Percentiles rank a stretch among this genome's conserved stretches.
phyloP scores from a whole-genome alignment of 2,888 invertebrate genomes.

The Drosophila merina region DNA sequence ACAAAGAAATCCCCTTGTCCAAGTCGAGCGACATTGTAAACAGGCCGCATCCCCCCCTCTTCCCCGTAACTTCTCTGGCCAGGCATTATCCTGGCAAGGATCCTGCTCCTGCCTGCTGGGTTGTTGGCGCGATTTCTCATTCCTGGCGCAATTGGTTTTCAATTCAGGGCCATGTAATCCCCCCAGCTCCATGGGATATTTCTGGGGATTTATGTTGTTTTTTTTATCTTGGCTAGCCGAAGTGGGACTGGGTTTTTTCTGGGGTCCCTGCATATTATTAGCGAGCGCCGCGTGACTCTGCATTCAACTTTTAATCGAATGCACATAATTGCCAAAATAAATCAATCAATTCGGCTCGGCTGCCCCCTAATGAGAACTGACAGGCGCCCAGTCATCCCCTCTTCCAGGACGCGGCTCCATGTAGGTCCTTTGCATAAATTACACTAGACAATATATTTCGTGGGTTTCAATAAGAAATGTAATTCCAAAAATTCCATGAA shows the following conservation, averaged over 20 bases:
- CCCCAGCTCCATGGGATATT: conserved; percentile 77
- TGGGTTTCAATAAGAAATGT: not conserved
- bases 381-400: conserved; percentile 42
- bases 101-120: conserved; percentile 45
- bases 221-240: conserved; percentile 43
- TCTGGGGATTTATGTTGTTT: conserved; percentile 78
- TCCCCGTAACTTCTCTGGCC: not conserved
- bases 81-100: conserved; percentile 7
- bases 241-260: not conserved
- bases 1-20: conserved; percentile 77
- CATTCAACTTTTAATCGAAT: conserved; percentile 80
- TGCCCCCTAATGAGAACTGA: conserved; percentile 74
- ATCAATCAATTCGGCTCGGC: conserved; percentile 77
- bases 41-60: conserved; percentile 48
- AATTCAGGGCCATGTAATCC: conserved; percentile 79
- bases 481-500: not conserved
- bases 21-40: conserved; percentile 61
- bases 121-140: conserved; percentile 78
- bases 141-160: conserved; percentile 79
- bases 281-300: conserved; percentile 68
- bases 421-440: conserved; percentile 55
- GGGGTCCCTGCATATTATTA: conserved; percentile 70
- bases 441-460: conserved; percentile 17
- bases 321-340: conserved; percentile 80
- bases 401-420: not conserved